Conservation (phyloP, 2,113 vertebrate species). For the Tichodroma muraria region DNA sequence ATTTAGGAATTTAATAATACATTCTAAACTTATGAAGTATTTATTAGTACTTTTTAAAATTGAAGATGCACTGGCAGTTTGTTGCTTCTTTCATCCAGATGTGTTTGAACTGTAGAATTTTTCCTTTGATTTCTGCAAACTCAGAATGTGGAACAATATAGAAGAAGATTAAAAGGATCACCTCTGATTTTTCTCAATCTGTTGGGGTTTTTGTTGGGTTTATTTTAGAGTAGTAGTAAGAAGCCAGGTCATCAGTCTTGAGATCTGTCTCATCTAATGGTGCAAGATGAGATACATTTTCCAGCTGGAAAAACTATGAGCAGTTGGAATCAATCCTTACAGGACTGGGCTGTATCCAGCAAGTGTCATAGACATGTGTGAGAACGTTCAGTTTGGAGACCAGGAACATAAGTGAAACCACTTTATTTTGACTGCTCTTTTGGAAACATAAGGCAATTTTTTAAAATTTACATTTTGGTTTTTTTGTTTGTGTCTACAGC, state of each 20-base stretch:
- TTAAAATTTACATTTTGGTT: background rate
- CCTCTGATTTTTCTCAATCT: background rate
- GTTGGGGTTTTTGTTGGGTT: background rate
- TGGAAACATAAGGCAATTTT: background rate
- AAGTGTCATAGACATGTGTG: background rate
- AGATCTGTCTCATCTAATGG: background rate
- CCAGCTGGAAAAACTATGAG: constrained; percentile 12
- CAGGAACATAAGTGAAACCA: background rate
- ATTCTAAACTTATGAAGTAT: background rate
- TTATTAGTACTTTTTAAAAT: background rate
- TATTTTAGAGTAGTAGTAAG: background rate
- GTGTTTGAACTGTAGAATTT: background rate
- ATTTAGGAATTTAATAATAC: background rate
- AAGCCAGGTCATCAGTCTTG: background rate
- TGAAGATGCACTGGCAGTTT: background rate
- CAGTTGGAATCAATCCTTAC: background rate
- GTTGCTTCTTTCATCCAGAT: background rate
- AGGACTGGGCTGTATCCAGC: background rate
- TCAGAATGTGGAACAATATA: background rate
- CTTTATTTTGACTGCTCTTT: background rate
- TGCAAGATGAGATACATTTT: constrained; percentile 19
- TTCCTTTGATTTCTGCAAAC: background rate
- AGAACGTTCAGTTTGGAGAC: background rate
- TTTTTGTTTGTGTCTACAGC: background rate
- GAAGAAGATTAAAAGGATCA: background rate